A percentile compares a stretch with the other conserved stretches of the same genome.
These are phyloP conservation scores for Cataglyphis albicans DNA, from an alignment of 2,888 invertebrate species.

Conservation along the genomic window DNA sequence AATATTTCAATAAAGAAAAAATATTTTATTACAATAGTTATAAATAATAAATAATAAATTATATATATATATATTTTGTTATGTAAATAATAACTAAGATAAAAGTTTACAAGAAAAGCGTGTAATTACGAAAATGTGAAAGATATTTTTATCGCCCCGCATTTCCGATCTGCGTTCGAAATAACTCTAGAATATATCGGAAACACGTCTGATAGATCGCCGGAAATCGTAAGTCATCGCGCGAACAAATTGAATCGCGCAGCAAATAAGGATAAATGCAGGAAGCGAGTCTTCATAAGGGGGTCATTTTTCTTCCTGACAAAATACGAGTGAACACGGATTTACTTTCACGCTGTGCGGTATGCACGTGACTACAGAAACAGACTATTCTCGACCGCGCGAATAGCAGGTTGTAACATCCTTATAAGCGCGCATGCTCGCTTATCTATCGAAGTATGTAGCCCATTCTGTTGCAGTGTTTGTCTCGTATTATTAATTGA, in stretches of 20 bases:
- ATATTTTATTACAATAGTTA: background rate
- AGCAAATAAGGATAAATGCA: slow-evolving; percentile 44
- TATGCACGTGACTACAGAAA: slow-evolving; percentile 35
- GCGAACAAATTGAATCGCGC: slow-evolving; percentile 46
- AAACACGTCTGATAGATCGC: slow-evolving; percentile 28
- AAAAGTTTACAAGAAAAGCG: background rate
- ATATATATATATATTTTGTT: background rate
- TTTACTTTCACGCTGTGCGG: slow-evolving; percentile 34
- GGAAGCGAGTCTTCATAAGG: slow-evolving; percentile 30
- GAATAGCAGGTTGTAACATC: slow-evolving; percentile 20
- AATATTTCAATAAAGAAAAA: background rate
- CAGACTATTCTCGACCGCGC: slow-evolving; percentile 16
- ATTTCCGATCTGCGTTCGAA: slow-evolving; percentile 28
- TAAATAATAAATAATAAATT: background rate
- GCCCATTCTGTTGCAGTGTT: slow-evolving; percentile 1
- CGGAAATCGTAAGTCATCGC: slow-evolving; percentile 52
- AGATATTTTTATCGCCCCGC: background rate
- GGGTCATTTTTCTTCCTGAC: slow-evolving; percentile 23
- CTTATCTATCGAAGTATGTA: slow-evolving; percentile 38
- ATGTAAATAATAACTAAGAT: background rate
- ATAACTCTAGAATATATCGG: background rate
- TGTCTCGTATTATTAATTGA: background rate
- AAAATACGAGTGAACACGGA: slow-evolving; percentile 24
- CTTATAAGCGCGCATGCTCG: slow-evolving; percentile 27
- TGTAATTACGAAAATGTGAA: background rate